These are phyloP conservation scores for Artemia franciscana DNA, from an alignment of 1,140 invertebrate genomes.

Conservation along the genomic window DNA sequence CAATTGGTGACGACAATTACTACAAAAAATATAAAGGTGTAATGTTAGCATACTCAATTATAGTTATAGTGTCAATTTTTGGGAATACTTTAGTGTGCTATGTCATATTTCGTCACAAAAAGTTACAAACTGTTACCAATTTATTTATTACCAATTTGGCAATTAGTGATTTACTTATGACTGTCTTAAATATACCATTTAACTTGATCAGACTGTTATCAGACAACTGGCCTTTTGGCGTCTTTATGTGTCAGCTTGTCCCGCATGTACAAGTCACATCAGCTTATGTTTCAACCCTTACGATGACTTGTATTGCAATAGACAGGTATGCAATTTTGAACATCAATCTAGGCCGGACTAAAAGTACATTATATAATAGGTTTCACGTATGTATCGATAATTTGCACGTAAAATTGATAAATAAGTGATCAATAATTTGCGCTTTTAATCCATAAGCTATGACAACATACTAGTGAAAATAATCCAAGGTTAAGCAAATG, in stretches of 20 bases:
- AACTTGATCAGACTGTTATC: constrained; percentile 17
- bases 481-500: background rate
- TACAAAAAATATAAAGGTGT: background rate
- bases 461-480: background rate
- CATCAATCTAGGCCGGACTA: constrained; percentile 13
- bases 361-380: constrained; percentile 16
- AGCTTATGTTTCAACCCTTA: constrained; percentile 28
- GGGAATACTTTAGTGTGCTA: constrained; percentile 18
- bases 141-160: constrained; percentile 19
- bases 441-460: no score
- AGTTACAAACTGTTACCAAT: constrained; percentile 19
- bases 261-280: constrained; percentile 26
- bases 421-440: background rate
- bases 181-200: constrained; percentile 22
- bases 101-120: constrained; percentile 17
- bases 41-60: constrained; percentile 17
- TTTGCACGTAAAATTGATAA: background rate
- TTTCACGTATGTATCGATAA: background rate
- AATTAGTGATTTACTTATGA: constrained; percentile 19
- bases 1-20: background rate
- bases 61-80: constrained; percentile 21
- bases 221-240: constrained; percentile 24
- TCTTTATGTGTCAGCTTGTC: constrained; percentile 24
- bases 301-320: constrained; percentile 27
- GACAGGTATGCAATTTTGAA: constrained; percentile 14